These are phyloP conservation scores for Clarias magur DNA, from an alignment of 2,113 vertebrate species.

Conservation along the genomic window DNA sequence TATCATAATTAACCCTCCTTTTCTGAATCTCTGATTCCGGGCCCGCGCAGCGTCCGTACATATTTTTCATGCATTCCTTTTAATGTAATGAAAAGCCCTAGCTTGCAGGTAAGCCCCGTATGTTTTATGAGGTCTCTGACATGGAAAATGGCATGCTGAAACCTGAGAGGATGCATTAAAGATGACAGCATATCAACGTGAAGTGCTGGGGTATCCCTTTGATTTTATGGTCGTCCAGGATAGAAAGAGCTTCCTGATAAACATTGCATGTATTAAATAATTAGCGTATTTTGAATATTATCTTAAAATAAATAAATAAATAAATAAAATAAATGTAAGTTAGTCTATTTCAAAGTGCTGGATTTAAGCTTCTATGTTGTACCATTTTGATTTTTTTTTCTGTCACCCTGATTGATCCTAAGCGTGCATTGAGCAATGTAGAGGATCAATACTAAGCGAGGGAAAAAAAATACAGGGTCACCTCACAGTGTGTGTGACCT, in stretches of 20 bases:
- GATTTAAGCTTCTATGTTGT: neutral
- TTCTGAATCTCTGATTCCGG: conserved; percentile 59
- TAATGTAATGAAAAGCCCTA: conserved; percentile 72
- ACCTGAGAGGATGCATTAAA: conserved; percentile 62
- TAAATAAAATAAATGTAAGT: neutral
- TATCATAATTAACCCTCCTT: conserved; percentile 71
- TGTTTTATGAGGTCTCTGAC: conserved; percentile 70
- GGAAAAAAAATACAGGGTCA: conserved; percentile 43
- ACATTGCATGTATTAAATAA: neutral
- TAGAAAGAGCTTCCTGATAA: conserved; percentile 18
- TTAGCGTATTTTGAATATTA: neutral
- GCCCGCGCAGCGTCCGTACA: neutral
- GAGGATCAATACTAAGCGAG: conserved; percentile 43
- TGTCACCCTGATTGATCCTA: conserved; percentile 36
- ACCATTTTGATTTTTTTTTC: neutral
- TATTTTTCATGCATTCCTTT: conserved; percentile 62
- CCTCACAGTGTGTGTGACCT: conserved; percentile 36
- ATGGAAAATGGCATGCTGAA: conserved; percentile 63
- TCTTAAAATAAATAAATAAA: neutral
- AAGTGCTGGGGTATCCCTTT: conserved; percentile 28
- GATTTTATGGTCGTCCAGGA: conserved; percentile 33
- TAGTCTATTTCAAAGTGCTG: conserved; percentile 2
- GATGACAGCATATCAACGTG: conserved; percentile 51
- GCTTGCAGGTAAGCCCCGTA: conserved; percentile 62
- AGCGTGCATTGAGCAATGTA: conserved; percentile 26